Evolutionary conservation across 2,888 invertebrate species (phyloP).

Genomic region (Leptopilina drosophilae): DNA sequence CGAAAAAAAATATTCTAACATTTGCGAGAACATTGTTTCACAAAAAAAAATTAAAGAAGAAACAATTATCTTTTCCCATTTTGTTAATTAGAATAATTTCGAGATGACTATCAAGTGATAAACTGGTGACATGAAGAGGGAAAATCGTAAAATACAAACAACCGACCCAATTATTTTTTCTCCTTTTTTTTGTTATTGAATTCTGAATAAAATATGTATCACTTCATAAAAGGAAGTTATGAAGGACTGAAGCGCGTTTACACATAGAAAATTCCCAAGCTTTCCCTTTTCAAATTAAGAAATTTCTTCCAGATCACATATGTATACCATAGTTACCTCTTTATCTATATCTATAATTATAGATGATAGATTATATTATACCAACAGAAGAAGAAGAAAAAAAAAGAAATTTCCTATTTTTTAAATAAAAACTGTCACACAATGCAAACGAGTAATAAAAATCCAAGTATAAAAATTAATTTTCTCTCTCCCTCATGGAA

Average conservation of each 20-base stretch:
- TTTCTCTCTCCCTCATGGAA: background rate
- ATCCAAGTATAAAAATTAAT: background rate
- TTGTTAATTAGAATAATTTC: too few relatives aligned
- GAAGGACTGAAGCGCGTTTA: background rate
- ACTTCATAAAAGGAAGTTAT: constrained; percentile 2
- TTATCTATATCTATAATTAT: background rate
- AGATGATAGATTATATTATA: constrained; percentile 2
- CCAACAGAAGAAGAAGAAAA: too few relatives aligned
- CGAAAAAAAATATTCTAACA: too few relatives aligned
- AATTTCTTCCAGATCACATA: background rate
- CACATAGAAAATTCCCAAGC: constrained; percentile 4
- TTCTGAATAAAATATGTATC: too few relatives aligned
- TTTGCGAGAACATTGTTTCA: too few relatives aligned
- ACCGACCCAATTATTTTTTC: too few relatives aligned
- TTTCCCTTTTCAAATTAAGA: constrained; percentile 9
- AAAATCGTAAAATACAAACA: too few relatives aligned
- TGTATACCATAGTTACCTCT: background rate
- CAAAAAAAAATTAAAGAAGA: too few relatives aligned
- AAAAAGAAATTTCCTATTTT: background rate
- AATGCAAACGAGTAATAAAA: background rate
- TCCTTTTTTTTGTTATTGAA: too few relatives aligned
- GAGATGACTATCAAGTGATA: too few relatives aligned
- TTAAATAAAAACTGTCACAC: background rate
- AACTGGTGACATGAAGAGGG: too few relatives aligned
- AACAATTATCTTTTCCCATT: too few relatives aligned